Evolutionary conservation across 2,113 vertebrate genomes (phyloP), one percentile per base, ranked within the genome.

Genomic region (Bubo bubo): DNA sequence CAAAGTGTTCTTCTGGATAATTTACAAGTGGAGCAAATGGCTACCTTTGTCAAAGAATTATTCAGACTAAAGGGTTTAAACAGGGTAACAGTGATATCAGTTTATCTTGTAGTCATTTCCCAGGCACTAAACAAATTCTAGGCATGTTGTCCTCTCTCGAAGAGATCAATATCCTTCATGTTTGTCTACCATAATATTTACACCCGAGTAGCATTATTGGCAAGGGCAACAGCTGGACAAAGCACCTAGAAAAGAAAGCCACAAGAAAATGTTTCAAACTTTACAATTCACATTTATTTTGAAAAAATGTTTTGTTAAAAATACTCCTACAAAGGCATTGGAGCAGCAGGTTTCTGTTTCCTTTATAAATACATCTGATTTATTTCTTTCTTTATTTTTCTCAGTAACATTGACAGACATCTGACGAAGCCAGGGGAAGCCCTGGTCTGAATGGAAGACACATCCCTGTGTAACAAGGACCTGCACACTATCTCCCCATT

Each of bases 221-320:
- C 52, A 94, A 74, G 26, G 23, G 26, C 18, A 8, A 23, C 77
- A 79, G 39, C 20, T 30, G 37, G 53, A n/a, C 37, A 84, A 68
- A 75, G 45, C 58, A 55, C 66, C 18, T 26, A 73, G 86, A 75
- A 96, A 97, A 79, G 70, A 88, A 91, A 94, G 49, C n/a, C 92
- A 84, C 50, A 73, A 97, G 86, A 89, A 93, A 97, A 92, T 52
- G 79, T 50, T 90, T 94, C 94, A 66, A 96, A 97, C 98, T 97
- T 98, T 98, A 98, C 98, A 98, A 97, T 98, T 98, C 98, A 98
- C 98, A 98, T 98, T 98, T 98, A 98, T 98, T 98, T 98, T 98
- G 97, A 96, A 96, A 97, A 98, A 95, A 93, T 90, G 93, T 96
- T 97, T 89, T 96, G 97, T 98, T 98, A 98, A 98, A 98, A 98